Base-by-base conservation (phyloP, 2,888 invertebrate genomes). In the Dicranocentrus wangi region DNA sequence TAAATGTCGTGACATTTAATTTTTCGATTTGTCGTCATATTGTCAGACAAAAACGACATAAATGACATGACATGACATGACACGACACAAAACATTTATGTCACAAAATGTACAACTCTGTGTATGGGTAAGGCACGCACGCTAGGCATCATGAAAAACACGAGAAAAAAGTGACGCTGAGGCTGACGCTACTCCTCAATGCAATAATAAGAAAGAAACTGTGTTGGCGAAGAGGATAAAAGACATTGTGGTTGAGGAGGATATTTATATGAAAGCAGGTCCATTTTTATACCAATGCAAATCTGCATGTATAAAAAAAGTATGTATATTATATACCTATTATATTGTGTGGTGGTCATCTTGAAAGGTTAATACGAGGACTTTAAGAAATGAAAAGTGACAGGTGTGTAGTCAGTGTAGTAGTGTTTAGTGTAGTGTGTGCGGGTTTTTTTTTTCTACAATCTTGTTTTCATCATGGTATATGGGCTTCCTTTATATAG, bases 351-450 rank as follows among this genome's bases (percentile, higher is more conserved):
- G 32, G 32, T 32, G 32, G 32, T 32, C 55, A 21, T 32, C 32
- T 28, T 25, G 61, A 28, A 61, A 28, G 39, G 55, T 27, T 70
- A 47, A 66, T 43, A 72, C 58, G 65, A 66, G 53, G 51, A n/a
- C 58, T 55, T 70, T 60, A 32, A 72, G 60, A 68, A 76, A 76
- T 68, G 28, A 65, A 79, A 75, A 78, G 78, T 82, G 82, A 82
- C 82, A 82, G 82, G 82, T 82, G 78, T 78, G 77, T 78, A 82
- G 68, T 77, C 21, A 51, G n/a, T n/a, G n/a, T n/a, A n/a, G n/a
- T n/a, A n/a, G 10, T 10, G 32, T 32, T 32, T 10, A 32, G 10
- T 32, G 32, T 7, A 32, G 3, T 3, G 32, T 10, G 32, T 32
- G 32, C 5, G 10, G 32, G 32, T 32, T 32, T 32, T 32, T 32